These are phyloP conservation scores for Andrena marginata DNA, from an alignment of 2,888 invertebrate genomes.

Conservation along the genomic window DNA sequence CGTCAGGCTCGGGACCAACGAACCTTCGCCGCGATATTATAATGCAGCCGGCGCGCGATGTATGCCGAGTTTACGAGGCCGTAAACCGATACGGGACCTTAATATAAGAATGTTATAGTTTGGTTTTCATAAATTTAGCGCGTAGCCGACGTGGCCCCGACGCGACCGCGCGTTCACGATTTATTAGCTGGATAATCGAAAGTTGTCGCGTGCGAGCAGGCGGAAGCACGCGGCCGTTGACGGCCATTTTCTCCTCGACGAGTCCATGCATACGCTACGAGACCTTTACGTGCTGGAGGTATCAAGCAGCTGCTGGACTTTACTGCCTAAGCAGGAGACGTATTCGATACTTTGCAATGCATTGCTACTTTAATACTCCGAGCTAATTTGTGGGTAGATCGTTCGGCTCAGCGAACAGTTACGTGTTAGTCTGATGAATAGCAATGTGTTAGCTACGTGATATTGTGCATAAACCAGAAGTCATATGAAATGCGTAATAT, in stretches of 20 bases:
- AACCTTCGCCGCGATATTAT: constrained; percentile 64
- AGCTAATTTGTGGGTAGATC: neutral
- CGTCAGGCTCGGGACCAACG: constrained; percentile 20
- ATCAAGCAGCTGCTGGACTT: constrained; percentile 40
- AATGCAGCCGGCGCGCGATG: constrained; percentile 76
- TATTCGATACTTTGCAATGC: constrained; percentile 22
- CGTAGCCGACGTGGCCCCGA: constrained; percentile 38
- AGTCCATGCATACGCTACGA: constrained; percentile 44
- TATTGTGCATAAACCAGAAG: too few relatives aligned
- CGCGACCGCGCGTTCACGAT: constrained; percentile 49
- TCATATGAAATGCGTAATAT: too few relatives aligned
- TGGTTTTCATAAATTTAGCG: constrained; percentile 79
- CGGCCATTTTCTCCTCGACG: constrained; percentile 25
- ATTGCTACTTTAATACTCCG: neutral
- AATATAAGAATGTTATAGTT: constrained; percentile 81
- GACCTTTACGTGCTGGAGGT: constrained; percentile 43
- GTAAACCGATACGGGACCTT: constrained; percentile 80
- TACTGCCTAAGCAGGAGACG: neutral
- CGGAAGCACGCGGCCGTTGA: constrained; percentile 16
- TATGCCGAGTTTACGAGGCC: constrained; percentile 77
- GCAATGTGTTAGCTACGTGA: too few relatives aligned
- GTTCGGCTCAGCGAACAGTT: too few relatives aligned
- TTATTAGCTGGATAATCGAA: constrained; percentile 55
- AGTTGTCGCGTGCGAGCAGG: constrained; percentile 48
- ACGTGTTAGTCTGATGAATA: too few relatives aligned